These are phyloP conservation scores for Lithobius niger DNA, from an alignment of 1,140 invertebrate species.

Conservation along the genomic window DNA sequence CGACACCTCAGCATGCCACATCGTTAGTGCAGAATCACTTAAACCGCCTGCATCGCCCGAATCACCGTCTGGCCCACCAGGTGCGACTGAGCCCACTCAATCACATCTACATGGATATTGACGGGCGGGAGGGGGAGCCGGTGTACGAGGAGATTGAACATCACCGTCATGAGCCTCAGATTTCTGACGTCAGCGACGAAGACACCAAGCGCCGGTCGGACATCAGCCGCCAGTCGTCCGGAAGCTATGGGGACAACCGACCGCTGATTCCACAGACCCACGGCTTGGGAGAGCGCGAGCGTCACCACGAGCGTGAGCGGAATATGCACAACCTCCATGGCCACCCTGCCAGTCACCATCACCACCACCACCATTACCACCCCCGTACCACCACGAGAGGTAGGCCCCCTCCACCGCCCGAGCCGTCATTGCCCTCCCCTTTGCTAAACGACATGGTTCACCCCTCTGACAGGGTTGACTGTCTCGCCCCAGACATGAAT, in stretches of 20 bases:
- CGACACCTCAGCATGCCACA: slow-evolving; percentile 19
- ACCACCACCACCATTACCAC: slow-evolving; percentile 14
- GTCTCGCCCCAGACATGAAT: slow-evolving; percentile 13
- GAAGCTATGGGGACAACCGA: slow-evolving; percentile 63
- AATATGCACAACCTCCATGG: slow-evolving; percentile 25
- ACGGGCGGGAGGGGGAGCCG: slow-evolving; percentile 49
- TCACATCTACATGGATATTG: slow-evolving; percentile 50
- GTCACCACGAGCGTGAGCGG: slow-evolving; percentile 32
- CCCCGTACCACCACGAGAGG: slow-evolving; percentile 10
- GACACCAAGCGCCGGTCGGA: slow-evolving; percentile 58
- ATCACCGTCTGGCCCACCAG: slow-evolving; percentile 19
- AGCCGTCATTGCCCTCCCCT: slow-evolving; percentile 1
- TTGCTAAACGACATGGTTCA: slow-evolving; percentile 10
- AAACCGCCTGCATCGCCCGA: slow-evolving; percentile 17
- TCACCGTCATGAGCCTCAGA: slow-evolving; percentile 25
- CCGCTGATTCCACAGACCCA: slow-evolving; percentile 48
- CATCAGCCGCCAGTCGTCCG: slow-evolving; percentile 56
- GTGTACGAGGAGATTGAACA: slow-evolving; percentile 70
- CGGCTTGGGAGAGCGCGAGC: not conserved
- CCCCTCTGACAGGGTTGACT: slow-evolving; percentile 12
- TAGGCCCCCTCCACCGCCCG: slow-evolving; percentile 14
- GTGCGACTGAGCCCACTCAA: slow-evolving; percentile 39
- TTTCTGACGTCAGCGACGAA: slow-evolving; percentile 66
- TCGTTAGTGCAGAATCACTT: slow-evolving; percentile 1
- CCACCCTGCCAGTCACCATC: slow-evolving; percentile 15